phyloP scores from a whole-genome alignment of 2,888 invertebrate genomes.

The Sericinus montela region DNA sequence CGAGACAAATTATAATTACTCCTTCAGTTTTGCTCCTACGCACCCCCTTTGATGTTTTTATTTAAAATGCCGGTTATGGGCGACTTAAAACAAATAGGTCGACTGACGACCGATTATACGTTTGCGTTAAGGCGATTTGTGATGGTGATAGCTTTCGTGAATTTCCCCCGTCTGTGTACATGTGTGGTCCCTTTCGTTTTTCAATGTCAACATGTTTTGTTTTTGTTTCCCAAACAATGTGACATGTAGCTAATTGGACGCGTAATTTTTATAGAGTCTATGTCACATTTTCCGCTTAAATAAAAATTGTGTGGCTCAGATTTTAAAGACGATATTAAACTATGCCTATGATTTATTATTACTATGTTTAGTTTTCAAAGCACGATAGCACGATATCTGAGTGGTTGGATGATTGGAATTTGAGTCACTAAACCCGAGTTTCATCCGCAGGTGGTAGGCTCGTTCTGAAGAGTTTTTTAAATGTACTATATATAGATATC shows the following conservation, averaged over 20 bases:
- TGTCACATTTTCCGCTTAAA: no score
- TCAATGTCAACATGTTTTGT: constrained; percentile 34
- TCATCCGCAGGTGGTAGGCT: no score
- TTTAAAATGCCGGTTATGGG: constrained; percentile 71
- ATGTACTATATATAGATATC: no score
- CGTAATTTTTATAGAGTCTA: neutral
- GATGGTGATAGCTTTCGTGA: constrained; percentile 70
- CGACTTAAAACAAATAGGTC: constrained; percentile 78
- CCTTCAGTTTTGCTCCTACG: constrained; percentile 66
- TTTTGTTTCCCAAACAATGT: constrained; percentile 46
- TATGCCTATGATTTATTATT: no score
- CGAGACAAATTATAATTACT: constrained; percentile 76
- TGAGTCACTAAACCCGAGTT: no score
- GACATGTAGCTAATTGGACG: constrained; percentile 30
- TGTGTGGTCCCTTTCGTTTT: constrained; percentile 60
- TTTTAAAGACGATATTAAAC: no score
- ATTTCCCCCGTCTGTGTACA: constrained; percentile 58
- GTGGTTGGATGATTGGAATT: no score
- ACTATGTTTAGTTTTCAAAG: no score
- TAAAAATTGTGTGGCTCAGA: no score
- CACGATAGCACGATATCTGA: no score
- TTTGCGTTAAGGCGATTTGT: constrained; percentile 74
- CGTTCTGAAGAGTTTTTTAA: no score
- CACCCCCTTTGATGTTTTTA: constrained; percentile 77
- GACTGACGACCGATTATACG: constrained; percentile 70